Evolutionary conservation across 2,113 vertebrate genomes (phyloP).

Genomic region (Chinchilla lanigera): DNA sequence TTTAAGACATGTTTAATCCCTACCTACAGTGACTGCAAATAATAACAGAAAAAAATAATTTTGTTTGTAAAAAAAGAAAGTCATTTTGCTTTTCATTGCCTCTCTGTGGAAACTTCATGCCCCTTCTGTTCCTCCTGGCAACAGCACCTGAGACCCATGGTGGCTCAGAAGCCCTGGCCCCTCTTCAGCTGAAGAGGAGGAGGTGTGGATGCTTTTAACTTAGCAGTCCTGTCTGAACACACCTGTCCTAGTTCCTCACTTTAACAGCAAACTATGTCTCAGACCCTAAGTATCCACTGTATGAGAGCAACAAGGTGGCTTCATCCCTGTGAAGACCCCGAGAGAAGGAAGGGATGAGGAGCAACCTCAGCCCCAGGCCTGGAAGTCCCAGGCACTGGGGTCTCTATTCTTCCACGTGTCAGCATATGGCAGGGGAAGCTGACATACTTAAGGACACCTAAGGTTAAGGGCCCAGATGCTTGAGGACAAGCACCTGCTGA

Average conservation of each 20-base stretch:
- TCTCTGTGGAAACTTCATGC: not conserved
- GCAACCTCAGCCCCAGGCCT: not conserved
- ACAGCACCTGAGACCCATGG: rapidly evolving
- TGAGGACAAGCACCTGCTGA: not conserved
- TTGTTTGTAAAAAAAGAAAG: not conserved
- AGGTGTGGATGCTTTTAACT: not conserved
- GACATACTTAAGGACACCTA: not conserved
- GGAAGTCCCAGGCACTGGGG: not conserved
- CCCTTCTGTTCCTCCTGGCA: too few relatives aligned
- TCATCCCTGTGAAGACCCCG: not conserved
- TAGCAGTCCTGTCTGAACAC: not conserved
- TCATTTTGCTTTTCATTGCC: not conserved
- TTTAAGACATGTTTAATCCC: not conserved
- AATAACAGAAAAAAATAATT: not conserved
- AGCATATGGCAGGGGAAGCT: not conserved
- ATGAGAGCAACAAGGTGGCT: not conserved
- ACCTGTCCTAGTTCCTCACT: not conserved
- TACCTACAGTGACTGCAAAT: not conserved
- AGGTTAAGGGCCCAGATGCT: not conserved
- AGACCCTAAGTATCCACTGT: not conserved
- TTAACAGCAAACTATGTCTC: not conserved
- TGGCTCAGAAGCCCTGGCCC: not conserved
- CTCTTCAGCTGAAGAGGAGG: not conserved
- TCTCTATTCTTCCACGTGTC: too few relatives aligned
- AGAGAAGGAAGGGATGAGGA: not conserved